These are phyloP conservation scores for Acanthurus lineatus DNA, from an alignment of 2,797 vertebrate species.

Conservation along the genomic window DNA sequence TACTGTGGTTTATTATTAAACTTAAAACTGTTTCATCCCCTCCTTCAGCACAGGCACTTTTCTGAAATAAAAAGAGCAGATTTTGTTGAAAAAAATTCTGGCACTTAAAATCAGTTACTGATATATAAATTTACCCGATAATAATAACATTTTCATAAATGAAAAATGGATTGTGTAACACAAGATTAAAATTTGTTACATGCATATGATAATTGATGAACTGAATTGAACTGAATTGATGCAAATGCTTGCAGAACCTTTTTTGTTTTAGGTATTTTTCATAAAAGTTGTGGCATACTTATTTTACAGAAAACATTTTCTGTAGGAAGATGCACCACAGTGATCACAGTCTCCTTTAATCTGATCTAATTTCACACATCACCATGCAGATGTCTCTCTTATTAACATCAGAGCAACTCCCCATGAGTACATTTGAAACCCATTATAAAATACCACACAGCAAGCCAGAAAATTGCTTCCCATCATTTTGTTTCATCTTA, in stretches of 20 bases:
- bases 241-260: too few relatives aligned
- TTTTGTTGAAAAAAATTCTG: background rate
- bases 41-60: too few relatives aligned
- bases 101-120: background rate
- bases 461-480: constrained; percentile 66
- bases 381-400: constrained; percentile 63
- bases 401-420: constrained; percentile 62
- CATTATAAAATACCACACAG: constrained; percentile 55
- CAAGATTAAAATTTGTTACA: too few relatives aligned
- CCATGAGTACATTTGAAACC: constrained; percentile 58
- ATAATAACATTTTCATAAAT: too few relatives aligned
- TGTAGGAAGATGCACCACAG: constrained; percentile 22
- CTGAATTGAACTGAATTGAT: too few relatives aligned
- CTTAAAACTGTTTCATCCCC: too few relatives aligned
- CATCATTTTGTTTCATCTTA: constrained; percentile 68
- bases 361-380: constrained; percentile 66
- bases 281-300: background rate
- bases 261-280: too few relatives aligned
- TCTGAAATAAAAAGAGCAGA: background rate
- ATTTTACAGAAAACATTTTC: constrained; percentile 23
- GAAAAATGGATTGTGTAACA: too few relatives aligned
- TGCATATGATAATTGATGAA: too few relatives aligned
- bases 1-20: too few relatives aligned
- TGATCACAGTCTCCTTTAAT: constrained; percentile 47
- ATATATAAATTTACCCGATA: background rate